These are phyloP conservation scores for Punctoribates punctum DNA, from an alignment of 2,888 invertebrate species.

Conservation along the genomic window DNA sequence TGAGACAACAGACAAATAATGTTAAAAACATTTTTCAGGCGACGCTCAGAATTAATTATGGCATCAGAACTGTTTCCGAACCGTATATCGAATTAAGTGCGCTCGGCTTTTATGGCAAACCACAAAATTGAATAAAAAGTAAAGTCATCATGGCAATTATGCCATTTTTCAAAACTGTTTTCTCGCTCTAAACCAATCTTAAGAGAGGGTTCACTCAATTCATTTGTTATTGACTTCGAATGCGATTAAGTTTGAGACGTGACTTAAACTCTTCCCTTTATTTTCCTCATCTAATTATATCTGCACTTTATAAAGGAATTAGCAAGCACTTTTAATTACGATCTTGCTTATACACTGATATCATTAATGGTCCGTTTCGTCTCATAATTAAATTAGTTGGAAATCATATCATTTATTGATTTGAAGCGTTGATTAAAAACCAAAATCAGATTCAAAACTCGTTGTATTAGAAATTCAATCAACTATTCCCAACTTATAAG, in stretches of 20 bases:
- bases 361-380: too few relatives aligned
- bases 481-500: too few relatives aligned
- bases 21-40: not conserved
- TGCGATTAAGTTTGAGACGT: not conserved
- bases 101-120: not conserved
- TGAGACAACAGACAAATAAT: constrained; percentile 22
- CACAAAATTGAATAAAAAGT: not conserved
- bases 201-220: not conserved
- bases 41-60: not conserved
- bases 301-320: too few relatives aligned
- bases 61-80: not conserved
- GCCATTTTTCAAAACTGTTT: not conserved
- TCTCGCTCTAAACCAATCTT: not conserved
- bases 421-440: too few relatives aligned
- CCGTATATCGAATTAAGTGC: not conserved
- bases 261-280: not conserved
- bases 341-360: too few relatives aligned
- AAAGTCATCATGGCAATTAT: not conserved
- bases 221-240: not conserved
- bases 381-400: too few relatives aligned
- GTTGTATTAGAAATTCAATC: too few relatives aligned
- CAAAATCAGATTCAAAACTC: too few relatives aligned
- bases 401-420: too few relatives aligned
- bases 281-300: not conserved
- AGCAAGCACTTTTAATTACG: too few relatives aligned